Evolutionary conservation across 2,113 vertebrate species (phyloP).

Genomic region (Antechinus stuartii): DNA sequence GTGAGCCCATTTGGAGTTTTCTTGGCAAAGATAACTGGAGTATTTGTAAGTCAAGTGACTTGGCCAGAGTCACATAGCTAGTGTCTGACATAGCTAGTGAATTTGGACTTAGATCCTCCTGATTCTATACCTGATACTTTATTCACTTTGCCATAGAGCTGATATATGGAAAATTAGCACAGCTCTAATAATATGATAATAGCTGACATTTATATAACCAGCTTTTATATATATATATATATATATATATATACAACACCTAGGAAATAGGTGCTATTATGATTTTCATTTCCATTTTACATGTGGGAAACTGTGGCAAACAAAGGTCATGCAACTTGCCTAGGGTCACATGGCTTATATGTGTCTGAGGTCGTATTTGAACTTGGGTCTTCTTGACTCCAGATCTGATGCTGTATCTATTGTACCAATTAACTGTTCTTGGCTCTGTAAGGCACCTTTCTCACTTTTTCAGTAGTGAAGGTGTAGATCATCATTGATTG

Average conservation of each 20-base stretch:
- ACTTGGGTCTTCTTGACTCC: not conserved
- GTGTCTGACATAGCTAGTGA: no score
- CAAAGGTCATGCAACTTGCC: constrained; percentile 35
- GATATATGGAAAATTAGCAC: no score
- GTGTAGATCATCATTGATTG: not conserved
- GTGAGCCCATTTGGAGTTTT: no score
- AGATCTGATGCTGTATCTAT: no score
- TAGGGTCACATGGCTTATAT: not conserved
- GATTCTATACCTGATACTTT: no score
- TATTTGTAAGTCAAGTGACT: no score
- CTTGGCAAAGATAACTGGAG: no score
- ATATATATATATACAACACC: not conserved
- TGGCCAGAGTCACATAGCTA: no score
- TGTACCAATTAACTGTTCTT: not conserved
- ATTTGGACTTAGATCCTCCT: no score
- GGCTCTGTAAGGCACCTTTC: no score
- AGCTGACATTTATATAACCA: not conserved
- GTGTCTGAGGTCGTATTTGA: constrained; percentile 49
- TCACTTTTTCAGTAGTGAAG: not conserved
- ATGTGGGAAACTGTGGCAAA: constrained; percentile 45
- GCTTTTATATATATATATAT: no score
- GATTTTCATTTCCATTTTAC: not conserved
- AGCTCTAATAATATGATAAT: not conserved
- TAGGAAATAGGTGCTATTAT: constrained; percentile 6
- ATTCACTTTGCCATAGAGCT: no score